Conservation (phyloP, 2,888 invertebrate species). For the Lagria hirta region DNA sequence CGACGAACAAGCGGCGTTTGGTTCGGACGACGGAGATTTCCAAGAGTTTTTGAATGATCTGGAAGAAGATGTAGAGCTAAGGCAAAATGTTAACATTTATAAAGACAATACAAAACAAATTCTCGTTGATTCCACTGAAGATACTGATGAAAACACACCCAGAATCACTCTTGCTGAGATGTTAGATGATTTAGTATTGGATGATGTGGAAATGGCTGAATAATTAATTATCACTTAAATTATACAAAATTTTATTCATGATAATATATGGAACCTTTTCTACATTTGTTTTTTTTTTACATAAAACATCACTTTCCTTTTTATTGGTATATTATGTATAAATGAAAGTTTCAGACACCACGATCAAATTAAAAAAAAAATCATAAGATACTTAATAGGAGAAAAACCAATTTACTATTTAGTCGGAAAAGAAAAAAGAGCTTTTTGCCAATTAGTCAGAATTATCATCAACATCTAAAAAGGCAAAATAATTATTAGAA, state of each 20-base stretch:
- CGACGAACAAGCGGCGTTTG: slow-evolving; percentile 63
- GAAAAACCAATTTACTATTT: slow-evolving; percentile 24
- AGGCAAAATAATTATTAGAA: slow-evolving; percentile 75
- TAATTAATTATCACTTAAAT: too few relatives aligned
- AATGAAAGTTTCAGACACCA: slow-evolving; percentile 28
- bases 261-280: too few relatives aligned
- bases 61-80: slow-evolving; percentile 88
- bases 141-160: slow-evolving; percentile 69
- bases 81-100: slow-evolving; percentile 94
- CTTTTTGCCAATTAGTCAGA: slow-evolving; percentile 31
- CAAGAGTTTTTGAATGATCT: slow-evolving; percentile 95
- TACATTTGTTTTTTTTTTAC: not conserved
- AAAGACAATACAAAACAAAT: slow-evolving; percentile 60
- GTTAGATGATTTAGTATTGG: slow-evolving; percentile 85
- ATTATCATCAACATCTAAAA: slow-evolving; percentile 65
- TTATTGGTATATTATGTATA: slow-evolving; percentile 21
- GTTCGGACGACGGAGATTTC: slow-evolving; percentile 77
- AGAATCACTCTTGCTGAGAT: slow-evolving; percentile 87
- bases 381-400: slow-evolving; percentile 25
- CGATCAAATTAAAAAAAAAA: slow-evolving; percentile 25
- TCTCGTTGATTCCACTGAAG: slow-evolving; percentile 62
- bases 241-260: too few relatives aligned
- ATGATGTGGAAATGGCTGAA: slow-evolving; percentile 77
- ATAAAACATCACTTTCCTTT: slow-evolving; percentile 2
- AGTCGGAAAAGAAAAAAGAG: slow-evolving; percentile 11